phyloP scores from a whole-genome alignment of 2,888 invertebrate species.

The Malthinus seriepunctatus region DNA sequence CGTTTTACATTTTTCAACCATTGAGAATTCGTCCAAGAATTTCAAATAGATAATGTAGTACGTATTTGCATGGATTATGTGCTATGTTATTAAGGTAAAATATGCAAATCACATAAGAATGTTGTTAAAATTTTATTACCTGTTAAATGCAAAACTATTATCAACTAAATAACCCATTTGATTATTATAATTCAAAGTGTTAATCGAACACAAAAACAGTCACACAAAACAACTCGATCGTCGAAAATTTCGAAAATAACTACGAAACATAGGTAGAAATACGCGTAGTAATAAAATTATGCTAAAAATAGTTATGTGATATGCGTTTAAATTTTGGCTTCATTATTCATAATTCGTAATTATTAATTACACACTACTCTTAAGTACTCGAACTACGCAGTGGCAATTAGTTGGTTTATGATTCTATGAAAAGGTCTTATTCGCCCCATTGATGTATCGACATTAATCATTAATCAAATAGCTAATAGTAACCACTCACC shows the following conservation, averaged over 20 bases:
- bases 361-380: too few relatives aligned
- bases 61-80: too few relatives aligned
- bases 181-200: background rate
- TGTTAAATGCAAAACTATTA: constrained; percentile 32
- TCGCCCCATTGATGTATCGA: too few relatives aligned
- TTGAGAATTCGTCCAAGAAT: background rate
- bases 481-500: too few relatives aligned
- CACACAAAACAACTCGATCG: constrained; percentile 26
- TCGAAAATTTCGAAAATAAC: constrained; percentile 23
- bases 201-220: constrained; percentile 7
- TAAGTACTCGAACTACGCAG: too few relatives aligned
- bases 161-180: constrained; percentile 38
- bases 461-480: too few relatives aligned
- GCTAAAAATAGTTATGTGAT: constrained; percentile 1
- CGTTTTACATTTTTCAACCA: too few relatives aligned
- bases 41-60: background rate
- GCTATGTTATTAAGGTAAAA: too few relatives aligned
- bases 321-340: background rate
- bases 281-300: background rate
- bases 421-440: too few relatives aligned
- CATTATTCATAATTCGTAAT: too few relatives aligned
- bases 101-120: background rate
- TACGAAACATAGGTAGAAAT: background rate
- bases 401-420: too few relatives aligned
- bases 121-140: constrained; percentile 30